Base-by-base conservation (phyloP, 2,113 vertebrate genomes). In the Poecile atricapillus region DNA sequence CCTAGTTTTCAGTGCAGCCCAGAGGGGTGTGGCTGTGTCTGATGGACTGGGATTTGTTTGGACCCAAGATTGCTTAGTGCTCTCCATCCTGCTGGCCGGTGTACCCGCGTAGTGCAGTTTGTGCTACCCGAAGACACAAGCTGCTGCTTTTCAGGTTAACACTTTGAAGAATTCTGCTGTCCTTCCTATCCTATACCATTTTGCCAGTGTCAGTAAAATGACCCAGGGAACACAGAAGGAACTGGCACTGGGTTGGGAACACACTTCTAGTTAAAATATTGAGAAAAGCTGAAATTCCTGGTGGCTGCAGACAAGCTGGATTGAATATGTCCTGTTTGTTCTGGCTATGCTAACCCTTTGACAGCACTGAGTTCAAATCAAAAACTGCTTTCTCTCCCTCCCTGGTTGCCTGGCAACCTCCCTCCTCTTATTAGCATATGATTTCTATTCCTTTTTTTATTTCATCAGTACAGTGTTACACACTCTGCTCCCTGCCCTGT, bases 361-460 rank as follows among this genome's bases (percentile, higher is more conserved):
- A 92, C 91, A 95, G 90, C 70, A 64, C 41, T 14, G 94, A 95
- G 94, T 97, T 97, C 94, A 96, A 95, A 97, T 97, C 83, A 97
- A 94, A 97, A 96, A 62, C 85, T 86, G 95, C 95, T 94, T 96
- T 95, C 87, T 95, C 85, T 96, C 79, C 87, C 79, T 95, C 82
- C 85, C 88, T 91, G 58, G 97, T 97, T 97, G 96, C 96, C 90
- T 96, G 96, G 96, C 96, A 97, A 97, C 96, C 63, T 95, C 90
- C 93, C 50, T 96, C 81, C 95, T 93, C 91, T 94, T 96, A 97
- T 97, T 97, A 97, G 96, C 96, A 97, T 97, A 95, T 84, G 94
- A 92, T 97, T 96, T 96, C 96, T 96, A 95, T 95, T 96, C 95
- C 93, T 95, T 96, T 95, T 96, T 96, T 96, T 95, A 97, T 96